Evolutionary conservation across 2,888 invertebrate species (phyloP), one percentile per base, ranked within the genome.

Genomic region (Conomelus anceps): DNA sequence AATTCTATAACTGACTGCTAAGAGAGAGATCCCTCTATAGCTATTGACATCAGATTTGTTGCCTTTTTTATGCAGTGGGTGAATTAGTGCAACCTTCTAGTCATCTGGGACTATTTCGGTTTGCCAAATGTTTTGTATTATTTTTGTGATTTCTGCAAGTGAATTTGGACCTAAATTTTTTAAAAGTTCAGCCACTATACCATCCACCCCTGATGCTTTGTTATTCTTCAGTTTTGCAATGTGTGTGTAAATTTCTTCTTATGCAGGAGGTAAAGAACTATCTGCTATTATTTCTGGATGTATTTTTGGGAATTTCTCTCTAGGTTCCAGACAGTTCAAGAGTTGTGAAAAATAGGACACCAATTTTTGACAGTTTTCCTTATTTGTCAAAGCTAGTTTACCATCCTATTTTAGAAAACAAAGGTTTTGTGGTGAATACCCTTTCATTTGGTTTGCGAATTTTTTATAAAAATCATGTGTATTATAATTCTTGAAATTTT

Each of bases 111-210:
- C n/a, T n/a, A n/a, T n/a, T n/a, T n/a, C n/a, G n/a, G n/a, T n/a
- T n/a, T n/a, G n/a, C n/a, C 23, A 90, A 89, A 24, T 29, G 22
- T 34, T 88, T 84, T 84, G 88, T 22, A 90, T 88, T 41, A 90
- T 20, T 9, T 90, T 41, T 41, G 88, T 26, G 23, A 90, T 22
- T 89, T 63, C 23, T 85, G 26, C 85, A 26, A 85, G 84, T 85
- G 89, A 17, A 20, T 23, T 13, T 13, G 86, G 63, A 24, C 88
- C 88, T 20, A 90, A 85, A n/a, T 29, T 84, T 90, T 90, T 90
- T 26, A 89, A 87, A 22, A 90, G 24, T 88, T 89, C 90, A 22
- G 89, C 86, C 6, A 89, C 84, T n/a, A 89, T 90, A 88, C 86
- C 29, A 29, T 90, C 90, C 23, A 86, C 24, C 87, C 88, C 88